Conservation (phyloP, 1,140 invertebrate genomes). For the Ericerus pela region DNA sequence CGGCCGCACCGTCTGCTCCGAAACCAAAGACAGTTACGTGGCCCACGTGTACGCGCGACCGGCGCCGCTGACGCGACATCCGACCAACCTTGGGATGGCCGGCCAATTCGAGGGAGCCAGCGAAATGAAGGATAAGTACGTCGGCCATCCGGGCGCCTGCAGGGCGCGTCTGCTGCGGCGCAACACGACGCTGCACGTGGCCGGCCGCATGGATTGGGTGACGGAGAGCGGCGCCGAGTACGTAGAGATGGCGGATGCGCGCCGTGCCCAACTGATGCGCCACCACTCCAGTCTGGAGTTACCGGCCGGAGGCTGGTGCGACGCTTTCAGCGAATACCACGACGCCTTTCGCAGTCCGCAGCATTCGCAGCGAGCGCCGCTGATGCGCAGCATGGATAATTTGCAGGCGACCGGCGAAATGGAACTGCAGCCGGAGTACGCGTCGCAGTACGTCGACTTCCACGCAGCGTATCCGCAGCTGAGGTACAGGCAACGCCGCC, state of each 20-base stretch:
- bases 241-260: constrained; percentile 18
- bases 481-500: neutral
- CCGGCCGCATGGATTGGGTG: constrained; percentile 17
- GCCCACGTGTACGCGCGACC: neutral
- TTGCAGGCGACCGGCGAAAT: constrained; percentile 19
- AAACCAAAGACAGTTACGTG: neutral
- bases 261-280: constrained; percentile 13
- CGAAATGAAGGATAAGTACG: constrained; percentile 18
- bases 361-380: constrained; percentile 3
- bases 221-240: constrained; percentile 20
- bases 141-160: constrained; percentile 5
- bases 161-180: constrained; percentile 10
- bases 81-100: constrained; percentile 21
- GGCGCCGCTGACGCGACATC: constrained; percentile 16
- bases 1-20: neutral
- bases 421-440: constrained; percentile 14
- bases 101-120: constrained; percentile 18
- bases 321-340: constrained; percentile 14
- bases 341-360: constrained; percentile 18
- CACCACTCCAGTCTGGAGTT: constrained; percentile 19
- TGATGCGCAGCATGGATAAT: constrained; percentile 15
- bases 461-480: neutral
- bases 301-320: constrained; percentile 9
- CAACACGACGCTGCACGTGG: constrained; percentile 15
- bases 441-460: constrained; percentile 17